Evolutionary conservation across 2,797 vertebrate species (phyloP).

Genomic region (Sebastes nivosus): DNA sequence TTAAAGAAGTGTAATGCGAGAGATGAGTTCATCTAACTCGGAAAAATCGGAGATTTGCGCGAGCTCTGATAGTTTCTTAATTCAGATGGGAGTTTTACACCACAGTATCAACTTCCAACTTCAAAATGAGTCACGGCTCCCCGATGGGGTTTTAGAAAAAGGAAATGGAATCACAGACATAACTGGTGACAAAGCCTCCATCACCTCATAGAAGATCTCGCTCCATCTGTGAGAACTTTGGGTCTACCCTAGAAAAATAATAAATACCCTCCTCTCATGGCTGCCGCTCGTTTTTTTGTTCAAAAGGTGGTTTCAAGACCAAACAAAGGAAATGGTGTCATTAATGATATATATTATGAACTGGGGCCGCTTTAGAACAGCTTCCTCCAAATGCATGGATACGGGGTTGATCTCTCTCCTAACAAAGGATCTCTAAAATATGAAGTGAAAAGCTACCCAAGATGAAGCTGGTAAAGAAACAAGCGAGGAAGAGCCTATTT

Average conservation of each 20-base stretch:
- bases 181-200: constrained; percentile 81
- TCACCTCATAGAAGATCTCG: constrained; percentile 78
- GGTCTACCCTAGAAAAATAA: constrained; percentile 79
- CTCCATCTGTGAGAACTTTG: constrained; percentile 79
- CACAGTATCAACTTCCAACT: constrained; percentile 79
- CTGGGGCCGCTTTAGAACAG: constrained; percentile 62
- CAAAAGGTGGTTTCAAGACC: constrained; percentile 79
- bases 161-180: constrained; percentile 79
- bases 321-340: constrained; percentile 80
- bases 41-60: constrained; percentile 59
- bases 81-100: constrained; percentile 78
- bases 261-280: constrained; percentile 70
- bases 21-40: constrained; percentile 69
- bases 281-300: constrained; percentile 58
- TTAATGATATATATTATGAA: constrained; percentile 80
- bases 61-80: constrained; percentile 75
- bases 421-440: constrained; percentile 82
- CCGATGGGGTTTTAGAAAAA: constrained; percentile 69
- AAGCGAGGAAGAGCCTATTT: constrained; percentile 79
- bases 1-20: constrained; percentile 72
- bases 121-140: constrained; percentile 79
- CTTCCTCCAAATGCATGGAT: constrained; percentile 71
- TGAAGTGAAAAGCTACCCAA: constrained; percentile 80
- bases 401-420: constrained; percentile 72
- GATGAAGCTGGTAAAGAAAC: constrained; percentile 76